Percentiles rank a stretch among this genome's conserved stretches.
phyloP scores from a whole-genome alignment of 2,113 vertebrate species.

The Lepisosteus osseus region DNA sequence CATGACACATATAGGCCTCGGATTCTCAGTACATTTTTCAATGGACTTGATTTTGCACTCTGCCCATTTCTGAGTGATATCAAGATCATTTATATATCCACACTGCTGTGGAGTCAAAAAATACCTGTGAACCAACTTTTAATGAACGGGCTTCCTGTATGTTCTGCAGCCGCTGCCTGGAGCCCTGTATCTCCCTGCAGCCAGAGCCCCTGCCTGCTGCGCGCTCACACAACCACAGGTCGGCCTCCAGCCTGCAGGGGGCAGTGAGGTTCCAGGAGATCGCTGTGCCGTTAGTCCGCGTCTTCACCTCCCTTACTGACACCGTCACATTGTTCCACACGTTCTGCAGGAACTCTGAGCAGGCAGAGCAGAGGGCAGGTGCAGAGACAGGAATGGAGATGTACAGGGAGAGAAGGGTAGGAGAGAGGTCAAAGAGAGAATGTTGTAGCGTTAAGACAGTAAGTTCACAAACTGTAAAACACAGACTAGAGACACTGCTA shows the following conservation, averaged over 20 bases:
- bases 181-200: slow-evolving; percentile 43
- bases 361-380: background rate
- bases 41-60: too few relatives aligned
- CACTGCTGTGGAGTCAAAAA: too few relatives aligned
- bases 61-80: too few relatives aligned
- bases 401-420: background rate
- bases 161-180: slow-evolving; percentile 32
- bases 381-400: slow-evolving; percentile 15
- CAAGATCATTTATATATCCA: too few relatives aligned
- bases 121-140: too few relatives aligned
- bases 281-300: background rate
- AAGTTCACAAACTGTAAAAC: too few relatives aligned
- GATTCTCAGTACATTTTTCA: too few relatives aligned
- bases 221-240: slow-evolving; percentile 62
- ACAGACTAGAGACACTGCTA: too few relatives aligned
- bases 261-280: slow-evolving; percentile 57
- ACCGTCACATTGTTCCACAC: slow-evolving; percentile 43
- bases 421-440: background rate
- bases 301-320: slow-evolving; percentile 34
- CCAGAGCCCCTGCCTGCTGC: background rate
- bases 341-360: slow-evolving; percentile 35
- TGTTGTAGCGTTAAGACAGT: too few relatives aligned
- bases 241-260: slow-evolving; percentile 54
- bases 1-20: too few relatives aligned
- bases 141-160: slow-evolving; percentile 22